phyloP scores from a whole-genome alignment of 1,140 invertebrate species.

The Carcinoscorpius rotundicauda region DNA sequence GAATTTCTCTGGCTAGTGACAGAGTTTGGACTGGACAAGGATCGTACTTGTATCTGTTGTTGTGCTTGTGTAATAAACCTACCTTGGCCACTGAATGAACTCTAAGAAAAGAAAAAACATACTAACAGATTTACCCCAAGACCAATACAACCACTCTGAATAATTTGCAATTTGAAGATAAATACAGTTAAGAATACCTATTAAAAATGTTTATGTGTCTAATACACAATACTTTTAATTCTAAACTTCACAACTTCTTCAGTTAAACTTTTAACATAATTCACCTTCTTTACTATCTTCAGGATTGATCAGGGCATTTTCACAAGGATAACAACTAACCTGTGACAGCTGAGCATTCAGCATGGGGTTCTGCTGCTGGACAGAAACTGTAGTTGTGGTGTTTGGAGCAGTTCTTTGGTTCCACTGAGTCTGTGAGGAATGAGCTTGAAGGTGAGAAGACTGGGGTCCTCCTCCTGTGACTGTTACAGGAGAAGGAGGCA shows the following conservation, averaged over 20 bases:
- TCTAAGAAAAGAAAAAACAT: conserved; percentile 3
- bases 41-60: conserved; percentile 9
- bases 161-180: neutral
- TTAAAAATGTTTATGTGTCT: neutral
- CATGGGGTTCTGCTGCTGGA: conserved; percentile 18
- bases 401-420: conserved; percentile 12
- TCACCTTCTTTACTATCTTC: too few relatives aligned
- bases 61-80: conserved; percentile 10
- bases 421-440: conserved; percentile 7
- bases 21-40: conserved; percentile 17
- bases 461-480: conserved; percentile 13
- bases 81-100: conserved; percentile 4
- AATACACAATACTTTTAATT: neutral
- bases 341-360: conserved; percentile 17
- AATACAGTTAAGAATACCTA: neutral
- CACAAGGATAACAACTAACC: too few relatives aligned
- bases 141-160: too few relatives aligned
- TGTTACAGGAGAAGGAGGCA: conserved; percentile 5
- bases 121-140: too few relatives aligned
- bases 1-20: conserved; percentile 3
- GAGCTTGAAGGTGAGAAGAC: too few relatives aligned
- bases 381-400: neutral
- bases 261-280: too few relatives aligned
- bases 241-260: too few relatives aligned
- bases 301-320: too few relatives aligned